A percentile compares a stretch with the other conserved stretches of the same genome.
Evolutionary conservation across 1,140 invertebrate genomes (phyloP).

Genomic region (Anastatus disparis): DNA sequence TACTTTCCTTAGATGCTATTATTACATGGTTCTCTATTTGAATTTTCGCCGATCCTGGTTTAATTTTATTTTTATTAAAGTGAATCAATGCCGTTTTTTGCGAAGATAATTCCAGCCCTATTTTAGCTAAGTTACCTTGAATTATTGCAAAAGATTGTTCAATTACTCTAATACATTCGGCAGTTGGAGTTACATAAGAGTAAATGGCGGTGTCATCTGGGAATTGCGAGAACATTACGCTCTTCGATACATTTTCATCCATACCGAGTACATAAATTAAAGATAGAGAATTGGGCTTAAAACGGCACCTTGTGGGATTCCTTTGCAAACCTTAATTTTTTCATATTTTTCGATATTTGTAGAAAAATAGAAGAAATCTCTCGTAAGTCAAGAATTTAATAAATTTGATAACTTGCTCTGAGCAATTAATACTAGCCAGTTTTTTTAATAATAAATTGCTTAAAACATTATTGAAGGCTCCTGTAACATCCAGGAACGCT

Average conservation of each 20-base stretch:
- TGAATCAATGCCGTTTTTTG: background rate
- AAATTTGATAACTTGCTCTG: background rate
- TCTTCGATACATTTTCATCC: background rate
- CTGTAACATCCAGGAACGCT: no score
- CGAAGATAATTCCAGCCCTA: background rate
- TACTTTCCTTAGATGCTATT: background rate
- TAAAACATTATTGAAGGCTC: no score
- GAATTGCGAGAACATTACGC: background rate
- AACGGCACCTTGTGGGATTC: background rate
- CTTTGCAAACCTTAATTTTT: background rate
- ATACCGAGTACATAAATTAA: background rate
- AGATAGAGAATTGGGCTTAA: background rate
- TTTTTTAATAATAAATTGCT: background rate
- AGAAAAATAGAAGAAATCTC: background rate
- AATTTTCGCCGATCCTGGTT: background rate
- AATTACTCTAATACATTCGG: background rate
- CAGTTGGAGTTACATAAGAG: background rate
- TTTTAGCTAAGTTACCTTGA: background rate
- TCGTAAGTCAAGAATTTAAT: background rate
- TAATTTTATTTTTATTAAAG: slow-evolving; percentile 10
- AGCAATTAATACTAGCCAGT: background rate
- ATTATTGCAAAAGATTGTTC: background rate
- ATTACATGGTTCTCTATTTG: background rate
- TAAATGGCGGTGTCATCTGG: background rate
- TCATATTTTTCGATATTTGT: background rate